Base-by-base conservation (phyloP, 2,113 vertebrate species). In the Phodopus roborovskii region DNA sequence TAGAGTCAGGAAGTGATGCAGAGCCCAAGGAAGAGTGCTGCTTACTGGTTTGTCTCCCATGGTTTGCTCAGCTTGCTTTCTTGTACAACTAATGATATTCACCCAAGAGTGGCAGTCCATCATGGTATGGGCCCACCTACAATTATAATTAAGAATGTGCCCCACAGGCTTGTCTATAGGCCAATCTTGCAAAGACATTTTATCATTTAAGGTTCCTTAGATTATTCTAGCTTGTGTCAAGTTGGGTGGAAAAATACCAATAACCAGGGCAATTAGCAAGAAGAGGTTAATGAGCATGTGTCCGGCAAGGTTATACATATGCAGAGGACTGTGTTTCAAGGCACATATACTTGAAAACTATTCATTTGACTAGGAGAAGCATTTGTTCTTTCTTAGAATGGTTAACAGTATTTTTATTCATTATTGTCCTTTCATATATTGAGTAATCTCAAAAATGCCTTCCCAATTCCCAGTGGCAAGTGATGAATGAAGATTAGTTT, bases 361-460 rank as follows among this genome's bases (percentile, higher is more conserved):
- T 66, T 87, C 16, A 3, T 56, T 82, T 91, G 42, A 94, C n/a
- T 84, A 58, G 66, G 45, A 73, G 89, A 93, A 95, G 42, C 50
- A 96, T 94, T 56, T 83, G 5, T 66, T 96, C 4, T 24, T 2
- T 81, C 50, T 95, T 75, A 45, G 50, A 87, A 82, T 71, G 45
- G 30, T 8, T 30, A 98, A 96, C 36, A 96, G 88, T 97, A 96
- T 98, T 96, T 97, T 93, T 97, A 97, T 97, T 97, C 48, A 83
- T 96, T 97, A 96, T 98, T 98, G 98, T 97, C 93, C 96, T 97
- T 94, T 97, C 68, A 45, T 83, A 56, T 78, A 92, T 87, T 50
- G 86, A 98, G 96, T 96, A 97, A 98, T 98, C 97, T 98, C 96
- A 96, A 97, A 98, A 92, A 97, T 98, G 96, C 96, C 97, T 97